Percentiles rank a stretch among this genome's conserved stretches.
phyloP scores from a whole-genome alignment of 2,888 invertebrate genomes.

The Campopleginae sp. region DNA sequence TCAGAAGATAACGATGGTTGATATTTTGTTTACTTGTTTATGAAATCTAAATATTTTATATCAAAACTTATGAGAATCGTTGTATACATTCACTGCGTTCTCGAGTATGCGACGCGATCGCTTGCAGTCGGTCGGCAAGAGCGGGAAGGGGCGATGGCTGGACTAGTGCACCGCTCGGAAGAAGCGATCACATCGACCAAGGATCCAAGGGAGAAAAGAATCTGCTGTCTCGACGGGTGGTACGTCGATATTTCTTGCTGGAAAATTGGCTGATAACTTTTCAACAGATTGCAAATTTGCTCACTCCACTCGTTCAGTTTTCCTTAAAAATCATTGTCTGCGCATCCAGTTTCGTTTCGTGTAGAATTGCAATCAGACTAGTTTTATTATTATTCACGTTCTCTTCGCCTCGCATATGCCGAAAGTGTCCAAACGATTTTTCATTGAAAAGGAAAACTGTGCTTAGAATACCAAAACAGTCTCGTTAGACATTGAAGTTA shows the following conservation, averaged over 20 bases:
- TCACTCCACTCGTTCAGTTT: background rate
- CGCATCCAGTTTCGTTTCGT: slow-evolving; percentile 5
- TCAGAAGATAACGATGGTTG: too few species aligned
- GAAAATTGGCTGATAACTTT: background rate
- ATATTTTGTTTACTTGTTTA: too few species aligned
- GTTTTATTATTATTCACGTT: background rate
- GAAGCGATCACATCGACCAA: too few species aligned
- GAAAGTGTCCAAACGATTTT: background rate
- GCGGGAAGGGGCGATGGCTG: too few species aligned
- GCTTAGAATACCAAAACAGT: background rate
- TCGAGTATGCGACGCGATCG: too few species aligned
- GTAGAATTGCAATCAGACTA: background rate
- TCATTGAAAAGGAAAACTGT: background rate
- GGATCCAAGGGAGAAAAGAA: background rate
- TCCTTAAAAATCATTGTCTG: background rate
- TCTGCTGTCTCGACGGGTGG: background rate
- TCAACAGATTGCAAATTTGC: background rate
- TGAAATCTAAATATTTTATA: too few species aligned
- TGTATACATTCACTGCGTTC: too few species aligned
- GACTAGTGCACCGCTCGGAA: too few species aligned
- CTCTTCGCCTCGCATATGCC: background rate
- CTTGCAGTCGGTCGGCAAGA: too few species aligned
- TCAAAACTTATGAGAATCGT: too few species aligned
- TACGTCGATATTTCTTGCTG: background rate
- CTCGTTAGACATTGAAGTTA: background rate